Percentiles rank a stretch among this genome's conserved stretches.
Conservation (phyloP, 2,113 vertebrate species). For the Hiodon alosoides region DNA sequence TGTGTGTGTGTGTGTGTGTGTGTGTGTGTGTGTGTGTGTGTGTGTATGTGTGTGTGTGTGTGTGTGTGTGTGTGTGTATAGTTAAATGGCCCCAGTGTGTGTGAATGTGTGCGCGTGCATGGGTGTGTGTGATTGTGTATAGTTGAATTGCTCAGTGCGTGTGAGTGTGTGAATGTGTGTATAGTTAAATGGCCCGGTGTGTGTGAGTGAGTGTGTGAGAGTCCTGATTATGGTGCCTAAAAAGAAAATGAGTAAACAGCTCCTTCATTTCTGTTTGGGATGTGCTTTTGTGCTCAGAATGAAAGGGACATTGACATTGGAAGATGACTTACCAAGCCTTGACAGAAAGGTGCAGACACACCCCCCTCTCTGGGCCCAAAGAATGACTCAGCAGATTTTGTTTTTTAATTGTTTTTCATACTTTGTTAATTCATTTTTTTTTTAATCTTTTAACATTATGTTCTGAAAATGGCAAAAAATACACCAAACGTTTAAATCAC, state of each 20-base stretch:
- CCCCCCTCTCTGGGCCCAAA: neutral
- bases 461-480: slow-evolving; percentile 60
- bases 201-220: slow-evolving; percentile 4
- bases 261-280: slow-evolving; percentile 13
- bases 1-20: slow-evolving; percentile 11
- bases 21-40: neutral
- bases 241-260: slow-evolving; percentile 17
- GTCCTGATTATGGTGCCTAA: slow-evolving; percentile 73
- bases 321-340: slow-evolving; percentile 34
- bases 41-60: neutral
- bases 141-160: neutral
- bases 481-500: slow-evolving; percentile 44
- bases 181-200: no score
- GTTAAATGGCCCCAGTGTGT: slow-evolving; percentile 18
- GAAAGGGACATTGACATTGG: slow-evolving; percentile 40
- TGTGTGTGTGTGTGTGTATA: slow-evolving; percentile 15
- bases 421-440: slow-evolving; percentile 20
- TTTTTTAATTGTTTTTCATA: slow-evolving; percentile 13
- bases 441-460: slow-evolving; percentile 35
- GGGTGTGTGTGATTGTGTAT: no score
- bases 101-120: no score
- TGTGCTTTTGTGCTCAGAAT: slow-evolving; percentile 53
- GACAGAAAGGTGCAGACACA: slow-evolving; percentile 13
- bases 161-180: slow-evolving; percentile 7
- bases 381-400: neutral